A percentile compares a stretch with the other conserved stretches of the same genome.
These are phyloP conservation scores for Meriones psammophilus DNA, from an alignment of 2,797 vertebrate species.

Conservation along the genomic window DNA sequence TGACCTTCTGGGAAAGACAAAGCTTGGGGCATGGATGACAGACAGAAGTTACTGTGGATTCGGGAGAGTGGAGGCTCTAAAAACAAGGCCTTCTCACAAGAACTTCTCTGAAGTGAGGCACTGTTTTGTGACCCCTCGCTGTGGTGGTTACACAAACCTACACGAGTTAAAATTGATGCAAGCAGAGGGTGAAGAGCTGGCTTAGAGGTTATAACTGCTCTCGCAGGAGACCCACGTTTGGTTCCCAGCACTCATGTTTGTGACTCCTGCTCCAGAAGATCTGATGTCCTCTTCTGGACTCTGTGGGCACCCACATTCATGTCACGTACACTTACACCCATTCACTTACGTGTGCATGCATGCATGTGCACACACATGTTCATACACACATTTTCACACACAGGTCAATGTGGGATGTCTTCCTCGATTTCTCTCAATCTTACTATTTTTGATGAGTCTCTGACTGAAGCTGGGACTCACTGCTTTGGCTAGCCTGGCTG, in stretches of 20 bases:
- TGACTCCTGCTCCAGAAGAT: not conserved
- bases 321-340: not conserved
- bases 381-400: not conserved
- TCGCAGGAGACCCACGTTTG: not conserved
- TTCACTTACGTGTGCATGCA: not conserved
- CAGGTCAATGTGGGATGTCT: not conserved
- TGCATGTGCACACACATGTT: not conserved
- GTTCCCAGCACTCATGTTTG: not conserved
- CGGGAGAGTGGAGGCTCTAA: too few relatives aligned
- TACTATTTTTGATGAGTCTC: not conserved
- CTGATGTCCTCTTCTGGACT: not conserved
- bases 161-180: not conserved
- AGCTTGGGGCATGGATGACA: not conserved
- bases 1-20: not conserved
- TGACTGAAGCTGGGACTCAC: not conserved
- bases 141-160: not conserved
- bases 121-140: not conserved
- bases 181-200: too few relatives aligned
- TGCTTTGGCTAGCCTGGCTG: not conserved
- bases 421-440: not conserved
- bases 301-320: not conserved
- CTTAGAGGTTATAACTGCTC: not conserved
- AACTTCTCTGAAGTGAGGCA: not conserved
- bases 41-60: not conserved
- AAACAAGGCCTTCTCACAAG: not conserved